Evolutionary conservation across 2,113 vertebrate genomes (phyloP), one percentile per base, ranked within the genome.

Genomic region (Perca fluviatilis): DNA sequence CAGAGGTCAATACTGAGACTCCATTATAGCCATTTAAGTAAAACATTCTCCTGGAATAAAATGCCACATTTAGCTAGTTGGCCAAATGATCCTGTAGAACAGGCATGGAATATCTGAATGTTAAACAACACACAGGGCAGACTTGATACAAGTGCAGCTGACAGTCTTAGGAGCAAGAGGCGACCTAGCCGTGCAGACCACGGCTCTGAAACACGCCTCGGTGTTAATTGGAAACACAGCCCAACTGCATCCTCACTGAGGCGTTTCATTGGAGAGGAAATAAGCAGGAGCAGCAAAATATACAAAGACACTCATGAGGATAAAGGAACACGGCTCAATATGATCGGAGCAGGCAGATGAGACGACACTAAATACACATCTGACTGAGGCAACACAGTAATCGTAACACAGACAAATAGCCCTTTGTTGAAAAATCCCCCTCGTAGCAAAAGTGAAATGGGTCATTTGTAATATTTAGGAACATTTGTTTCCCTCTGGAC

Each of bases 221-320:
- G 88, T 89, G 90, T 94, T 94, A 95, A 94, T 92, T 90, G 90
- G 89, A 92, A 88, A 91, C 86, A 77, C 64, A 58, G 83, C 77
- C 50, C 80, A 90, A 88, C 74, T 76, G 85, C 88, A 73, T 86
- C 76, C 50, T 86, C 90, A 53, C 68, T 81, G 87, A 90, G 87
- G 88, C 85, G 56, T 91, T 85, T 89, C 90, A 93, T 83, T 94
- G 87, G 81, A 82, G 80, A 77, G 90, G 78, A 90, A 92, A 90
- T 84, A 89, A 88, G 81, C 74, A 83, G 61, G 30, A 85, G 86
- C 70, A 46, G 81, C 56, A 76, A 83, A 82, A 92, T 80, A 83
- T 76, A 91, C 85, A 90, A 80, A 88, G 86, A 88, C 72, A 62
- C 74, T 83, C 74, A 9, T 50, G 77, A 82, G 81, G 83, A 82